Evolutionary conservation across 1,140 invertebrate genomes (phyloP).

Genomic region (Bombus impatiens): DNA sequence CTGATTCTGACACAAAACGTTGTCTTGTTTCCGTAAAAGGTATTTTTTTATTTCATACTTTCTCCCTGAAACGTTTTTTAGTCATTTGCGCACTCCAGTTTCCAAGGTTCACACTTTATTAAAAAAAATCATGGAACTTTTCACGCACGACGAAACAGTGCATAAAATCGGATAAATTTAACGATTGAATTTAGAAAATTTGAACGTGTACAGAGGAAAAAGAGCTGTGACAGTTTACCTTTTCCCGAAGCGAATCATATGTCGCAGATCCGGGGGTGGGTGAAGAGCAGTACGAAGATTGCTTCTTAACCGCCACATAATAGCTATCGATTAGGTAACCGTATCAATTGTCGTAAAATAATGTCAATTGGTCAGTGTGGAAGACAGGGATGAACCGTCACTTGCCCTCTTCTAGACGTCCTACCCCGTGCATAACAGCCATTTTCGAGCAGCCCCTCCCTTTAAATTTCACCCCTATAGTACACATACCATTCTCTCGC

Average conservation of each 20-base stretch:
- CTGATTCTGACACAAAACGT: not conserved
- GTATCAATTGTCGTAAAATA: constrained; percentile 70
- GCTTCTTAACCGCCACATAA: constrained; percentile 71
- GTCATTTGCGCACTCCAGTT: not conserved
- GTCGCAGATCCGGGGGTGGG: constrained; percentile 67
- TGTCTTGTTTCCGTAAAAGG: not conserved
- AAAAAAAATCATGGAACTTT: not conserved
- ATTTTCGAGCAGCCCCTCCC: constrained; percentile 78
- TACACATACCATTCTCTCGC: constrained; percentile 52
- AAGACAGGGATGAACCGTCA: constrained; percentile 69
- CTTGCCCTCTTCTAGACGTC: constrained; percentile 71
- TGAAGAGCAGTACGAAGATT: constrained; percentile 69
- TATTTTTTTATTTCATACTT: not conserved
- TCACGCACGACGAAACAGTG: not conserved
- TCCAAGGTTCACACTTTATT: constrained; percentile 1
- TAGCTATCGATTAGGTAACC: constrained; percentile 73
- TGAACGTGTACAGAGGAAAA: not conserved
- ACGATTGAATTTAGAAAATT: not conserved
- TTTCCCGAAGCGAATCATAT: constrained; percentile 62
- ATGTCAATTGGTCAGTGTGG: constrained; percentile 69
- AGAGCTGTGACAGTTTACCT: constrained; percentile 62
- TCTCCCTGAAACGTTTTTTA: not conserved
- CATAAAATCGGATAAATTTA: not conserved
- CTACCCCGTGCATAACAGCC: constrained; percentile 74
- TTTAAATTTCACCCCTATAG: constrained; percentile 71